Base-by-base conservation (phyloP, 2,888 invertebrate species). In the Acleris cristana region DNA sequence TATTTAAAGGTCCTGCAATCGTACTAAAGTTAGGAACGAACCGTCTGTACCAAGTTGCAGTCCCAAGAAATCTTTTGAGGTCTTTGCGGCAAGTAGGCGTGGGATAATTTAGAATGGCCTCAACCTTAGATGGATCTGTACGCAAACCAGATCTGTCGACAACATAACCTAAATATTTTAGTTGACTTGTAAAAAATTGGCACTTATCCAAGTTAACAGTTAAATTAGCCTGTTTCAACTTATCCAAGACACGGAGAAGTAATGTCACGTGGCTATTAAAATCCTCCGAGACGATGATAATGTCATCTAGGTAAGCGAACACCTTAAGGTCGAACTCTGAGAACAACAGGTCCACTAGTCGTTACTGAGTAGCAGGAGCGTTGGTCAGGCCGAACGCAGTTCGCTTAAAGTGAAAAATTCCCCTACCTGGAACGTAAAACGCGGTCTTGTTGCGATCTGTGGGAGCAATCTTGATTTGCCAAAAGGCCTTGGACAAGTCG, bases 1-100 rank as follows among this genome's bases (percentile, higher is more conserved):
- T 45, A 19, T 66, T 63, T 34, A 69, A 40, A 12, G 72, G 69
- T 2, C 60, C 70, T 40, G 64, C 69, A 16, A 72, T 67, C 2
- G 53, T 57, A 18, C 70, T 66, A 69, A 72, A 74, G 12, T 71
- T 71, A 49, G 67, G 64, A 3, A 74, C 64, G 44, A 74, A 74
- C 64, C 72, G 51, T 14, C 71, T 10, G 19, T 64, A 68, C 71
- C 66, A 71, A 7, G 54, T 49, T n/a, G 53, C 53, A 3, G 71
- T 48, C 16, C 73, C 75, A 0, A 73, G 62, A 23, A 72, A 74
- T 18, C 71, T 48, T 44, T 70, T 67, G 4, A 75, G 19, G n/a
- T 73, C 70, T 16, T 65, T 73, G 3, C 63, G 58, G 23, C 48
- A 72, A 16, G 18, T 70, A 8, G 76, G 74, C 58, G 56, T 70